Base-by-base conservation (phyloP, 2,888 invertebrate species). In the Nemoura dubitans region DNA sequence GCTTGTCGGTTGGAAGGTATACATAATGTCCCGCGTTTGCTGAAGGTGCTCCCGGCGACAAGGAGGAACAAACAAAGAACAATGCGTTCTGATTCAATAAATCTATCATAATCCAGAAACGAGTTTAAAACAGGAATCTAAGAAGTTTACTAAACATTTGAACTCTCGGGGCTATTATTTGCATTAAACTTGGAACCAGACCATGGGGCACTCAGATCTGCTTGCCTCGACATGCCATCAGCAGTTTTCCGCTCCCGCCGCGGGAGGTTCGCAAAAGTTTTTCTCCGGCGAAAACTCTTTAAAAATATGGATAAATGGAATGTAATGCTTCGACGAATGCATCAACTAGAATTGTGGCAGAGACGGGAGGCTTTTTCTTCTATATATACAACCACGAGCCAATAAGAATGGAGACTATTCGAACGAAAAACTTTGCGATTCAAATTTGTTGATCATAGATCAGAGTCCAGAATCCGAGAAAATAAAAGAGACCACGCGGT, bases 291-390 rank as follows among this genome's bases (percentile, higher is more conserved):
- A 59, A 59, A 59, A 59, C 59, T 59, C 59, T 59, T 59, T 59
- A 59, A 59, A 59, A 59, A 59, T 59, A 59, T 59, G 59, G 59
- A 59, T 59, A 59, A 59, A 59, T 59, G 59, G 59, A 59, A 59
- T 59, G 59, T 10, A 59, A 59, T 59, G 59, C 59, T 59, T 59
- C 59, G 21, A 14, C 59, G 59, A 59, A 59, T 59, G 59, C 59
- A 59, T 59, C 59, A 59, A 59, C 59, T 21, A 59, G 59, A 59
- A 10, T 59, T 59, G 59, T 59, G 21, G 59, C 59, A 59, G 59
- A 59, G 59, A 59, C 21, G 59, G 59, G 21, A 2, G 59, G 16
- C 6, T 21, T 59, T 59, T 59, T 59, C 14, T 21, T 59, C 59
- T 14, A 7, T 59, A 3, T 21, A 59, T 1, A 59, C 59, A 59